These are phyloP conservation scores for Daphoenositta chrysoptera DNA, from an alignment of 2,113 vertebrate species.

Conservation along the genomic window DNA sequence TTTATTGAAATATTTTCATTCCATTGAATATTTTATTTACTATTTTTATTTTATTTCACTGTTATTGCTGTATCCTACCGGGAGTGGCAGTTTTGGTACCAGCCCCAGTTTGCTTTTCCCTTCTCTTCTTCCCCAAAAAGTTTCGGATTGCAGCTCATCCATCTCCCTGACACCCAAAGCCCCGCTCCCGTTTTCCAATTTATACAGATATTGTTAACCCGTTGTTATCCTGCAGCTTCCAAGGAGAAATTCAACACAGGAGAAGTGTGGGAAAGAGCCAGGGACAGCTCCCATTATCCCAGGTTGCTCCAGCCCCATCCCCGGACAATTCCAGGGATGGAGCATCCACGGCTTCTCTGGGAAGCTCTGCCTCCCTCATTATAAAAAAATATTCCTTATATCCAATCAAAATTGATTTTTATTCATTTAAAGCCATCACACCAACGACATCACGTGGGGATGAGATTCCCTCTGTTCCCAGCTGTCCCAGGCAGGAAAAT, in stretches of 20 bases:
- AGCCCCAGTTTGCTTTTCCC: conserved; percentile 13
- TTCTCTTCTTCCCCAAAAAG: conserved; percentile 23
- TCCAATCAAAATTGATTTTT: not conserved
- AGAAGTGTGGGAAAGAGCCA: not conserved
- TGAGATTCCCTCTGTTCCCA: not conserved
- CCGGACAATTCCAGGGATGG: not conserved
- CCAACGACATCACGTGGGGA: fast-evolving
- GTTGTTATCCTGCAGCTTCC: not conserved
- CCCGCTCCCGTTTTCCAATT: not conserved
- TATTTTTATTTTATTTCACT: not conserved
- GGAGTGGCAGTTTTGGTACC: not conserved
- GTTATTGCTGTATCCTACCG: not conserved
- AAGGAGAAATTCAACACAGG: not conserved
- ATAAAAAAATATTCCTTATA: not conserved
- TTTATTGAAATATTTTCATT: not conserved
- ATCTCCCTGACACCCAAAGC: conserved; percentile 44
- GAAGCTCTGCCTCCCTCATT: not conserved
- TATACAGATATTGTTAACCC: not conserved
- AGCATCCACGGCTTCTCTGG: not conserved
- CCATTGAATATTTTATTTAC: too few relatives aligned
- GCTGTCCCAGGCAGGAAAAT: not conserved
- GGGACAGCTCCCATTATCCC: not conserved
- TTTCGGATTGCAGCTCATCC: conserved; percentile 37
- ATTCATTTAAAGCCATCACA: not conserved
- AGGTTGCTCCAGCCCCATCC: not conserved